Evolutionary conservation across 1,140 invertebrate species (phyloP), one percentile per base, ranked within the genome.

Genomic region (Brachionus paranguensis): DNA sequence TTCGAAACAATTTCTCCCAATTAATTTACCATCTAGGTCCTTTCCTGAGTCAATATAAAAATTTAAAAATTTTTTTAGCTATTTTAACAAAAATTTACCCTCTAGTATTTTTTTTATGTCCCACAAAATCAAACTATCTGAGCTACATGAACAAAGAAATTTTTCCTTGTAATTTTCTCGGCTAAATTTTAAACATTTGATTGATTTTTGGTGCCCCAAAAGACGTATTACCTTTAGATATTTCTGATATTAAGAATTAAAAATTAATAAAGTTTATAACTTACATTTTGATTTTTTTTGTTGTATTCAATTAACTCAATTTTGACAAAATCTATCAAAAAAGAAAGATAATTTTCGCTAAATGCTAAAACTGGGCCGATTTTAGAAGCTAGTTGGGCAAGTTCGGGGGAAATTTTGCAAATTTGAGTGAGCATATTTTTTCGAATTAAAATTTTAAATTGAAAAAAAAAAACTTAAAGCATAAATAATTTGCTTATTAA

Each of bases 221-320:
- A 76, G 72, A 14, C 72, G 14, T 10, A 76, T 27, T 27, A 17
- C 27, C 72, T 76, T 10, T 24, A 14, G 11, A 43, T n/a, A 47
- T 45, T 45, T 10, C 2, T 1, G 2, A 47, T 4, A 24, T n/a
- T 3, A 8, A 17, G 5, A 20, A 3, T 43, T 74, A 45, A 5
- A 10, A 27, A 74, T 43, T 43, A 3, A 17, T 20, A 12, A 74
- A 74, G 3, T 43, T n/a, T 45, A 20, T 47, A 11, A 29, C 47
- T 76, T n/a, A 76, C 72, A 50, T 76, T 76, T 50, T 50, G 17
- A 37, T 47, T 50, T 50, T 76, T 76, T 76, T 76, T 76, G 45
- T 76, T 76, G 72, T 76, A 76, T 11, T 76, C 72, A 47, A 76
- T 14, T 27, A 76, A 8, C 27, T 76, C 72, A 4, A 76, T 76